Percentiles rank a stretch among this genome's conserved stretches.
Evolutionary conservation across 2,888 invertebrate species (phyloP).

Genomic region (Itoplectis maculator): DNA sequence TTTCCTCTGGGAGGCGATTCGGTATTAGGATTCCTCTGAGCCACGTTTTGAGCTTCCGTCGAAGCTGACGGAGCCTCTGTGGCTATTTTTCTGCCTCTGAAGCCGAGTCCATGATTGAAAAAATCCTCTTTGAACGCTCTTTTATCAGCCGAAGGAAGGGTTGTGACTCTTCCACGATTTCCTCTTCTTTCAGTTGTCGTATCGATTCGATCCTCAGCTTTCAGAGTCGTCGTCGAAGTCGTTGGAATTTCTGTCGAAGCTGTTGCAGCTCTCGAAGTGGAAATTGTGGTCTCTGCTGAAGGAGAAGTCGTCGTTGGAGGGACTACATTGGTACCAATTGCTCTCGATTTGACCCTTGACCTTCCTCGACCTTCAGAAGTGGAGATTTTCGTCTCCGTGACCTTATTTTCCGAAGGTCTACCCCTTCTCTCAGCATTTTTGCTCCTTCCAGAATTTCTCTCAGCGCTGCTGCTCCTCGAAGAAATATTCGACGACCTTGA

Average conservation of each 20-base stretch:
- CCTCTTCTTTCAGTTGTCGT: conserved; percentile 32
- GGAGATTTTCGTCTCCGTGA: conserved; percentile 51
- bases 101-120: conserved; percentile 80
- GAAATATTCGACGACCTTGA: not conserved
- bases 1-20: conserved; percentile 70
- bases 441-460: not conserved
- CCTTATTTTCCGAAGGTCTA: conserved; percentile 57
- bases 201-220: conserved; percentile 60
- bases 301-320: conserved; percentile 15
- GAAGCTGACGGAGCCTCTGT: conserved; percentile 40
- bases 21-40: conserved; percentile 32
- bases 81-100: conserved; percentile 77
- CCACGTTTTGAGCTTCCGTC: conserved; percentile 36
- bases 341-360: conserved; percentile 64
- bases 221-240: conserved; percentile 58
- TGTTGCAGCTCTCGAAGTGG: not conserved
- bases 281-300: not conserved
- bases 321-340: not conserved
- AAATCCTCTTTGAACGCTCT: conserved; percentile 77
- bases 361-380: conserved; percentile 66
- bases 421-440: conserved; percentile 59
- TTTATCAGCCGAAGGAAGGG: conserved; percentile 27
- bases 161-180: conserved; percentile 55
- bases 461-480: not conserved
- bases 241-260: conserved; percentile 50